A percentile compares a stretch with the other conserved stretches of the same genome.
Conservation (phyloP, 2,797 vertebrate genomes). For the Pteronotus mesoamericanus region DNA sequence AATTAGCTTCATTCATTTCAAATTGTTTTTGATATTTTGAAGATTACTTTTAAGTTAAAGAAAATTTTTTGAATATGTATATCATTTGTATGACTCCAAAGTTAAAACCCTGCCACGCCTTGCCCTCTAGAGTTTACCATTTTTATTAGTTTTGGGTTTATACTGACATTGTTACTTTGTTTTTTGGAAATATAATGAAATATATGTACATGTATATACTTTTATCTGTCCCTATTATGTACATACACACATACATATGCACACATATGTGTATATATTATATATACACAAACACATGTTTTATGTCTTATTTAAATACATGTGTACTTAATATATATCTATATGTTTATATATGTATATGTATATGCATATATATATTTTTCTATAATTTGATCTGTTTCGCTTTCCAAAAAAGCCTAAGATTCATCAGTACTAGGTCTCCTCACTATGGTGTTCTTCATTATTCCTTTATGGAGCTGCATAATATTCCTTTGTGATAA, state of each 20-base stretch:
- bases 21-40: slow-evolving; percentile 11
- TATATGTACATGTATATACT: not conserved
- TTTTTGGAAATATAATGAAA: not conserved
- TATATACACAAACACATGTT: not conserved
- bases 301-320: not conserved
- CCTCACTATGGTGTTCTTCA: not conserved
- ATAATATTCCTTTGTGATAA: not conserved
- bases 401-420: not conserved
- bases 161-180: not conserved
- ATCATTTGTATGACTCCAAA: not conserved
- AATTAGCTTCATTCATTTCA: not conserved
- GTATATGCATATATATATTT: not conserved
- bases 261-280: not conserved
- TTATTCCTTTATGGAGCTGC: not conserved
- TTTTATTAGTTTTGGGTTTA: slow-evolving; percentile 25
- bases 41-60: not conserved
- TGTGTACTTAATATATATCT: not conserved
- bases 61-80: not conserved
- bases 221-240: not conserved
- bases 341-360: rapidly evolving
- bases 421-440: not conserved
- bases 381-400: not conserved
- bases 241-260: not conserved
- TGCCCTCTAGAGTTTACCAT: not conserved
- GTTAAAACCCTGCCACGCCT: not conserved